Evolutionary conservation across 2,888 invertebrate genomes (phyloP).

Genomic region (Imbricaverruca yamaguchii): DNA sequence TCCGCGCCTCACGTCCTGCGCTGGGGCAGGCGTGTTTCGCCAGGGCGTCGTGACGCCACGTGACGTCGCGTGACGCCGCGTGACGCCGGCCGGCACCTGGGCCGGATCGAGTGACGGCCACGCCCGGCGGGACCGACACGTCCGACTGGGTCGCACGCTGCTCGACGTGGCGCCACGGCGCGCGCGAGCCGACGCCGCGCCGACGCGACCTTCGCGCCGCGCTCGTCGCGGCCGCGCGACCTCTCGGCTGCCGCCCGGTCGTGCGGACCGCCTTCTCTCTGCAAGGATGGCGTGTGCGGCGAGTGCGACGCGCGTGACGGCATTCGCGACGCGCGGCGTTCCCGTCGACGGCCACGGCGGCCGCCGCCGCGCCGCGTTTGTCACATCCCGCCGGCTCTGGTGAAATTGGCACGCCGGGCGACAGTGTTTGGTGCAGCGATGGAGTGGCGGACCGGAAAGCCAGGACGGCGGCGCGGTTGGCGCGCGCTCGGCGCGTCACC

Average conservation of each 20-base stretch:
- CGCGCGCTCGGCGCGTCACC: not conserved
- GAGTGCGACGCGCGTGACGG: not conserved
- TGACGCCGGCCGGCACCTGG: not conserved
- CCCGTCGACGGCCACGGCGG: too few species aligned
- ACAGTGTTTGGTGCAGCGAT: not conserved
- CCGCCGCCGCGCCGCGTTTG: too few species aligned
- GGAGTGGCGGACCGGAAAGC: not conserved
- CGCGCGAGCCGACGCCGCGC: not conserved
- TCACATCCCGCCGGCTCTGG: not conserved
- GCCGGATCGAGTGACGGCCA: not conserved
- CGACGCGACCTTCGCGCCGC: slow-evolving; percentile 2
- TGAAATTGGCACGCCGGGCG: not conserved
- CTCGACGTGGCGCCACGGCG: not conserved
- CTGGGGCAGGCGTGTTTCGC: not conserved
- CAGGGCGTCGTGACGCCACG: not conserved
- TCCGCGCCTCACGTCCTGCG: too few species aligned
- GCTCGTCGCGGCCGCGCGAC: not conserved
- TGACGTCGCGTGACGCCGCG: too few species aligned
- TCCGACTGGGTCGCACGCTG: not conserved
- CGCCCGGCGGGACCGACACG: not conserved
- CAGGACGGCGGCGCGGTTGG: not conserved
- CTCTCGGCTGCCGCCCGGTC: not conserved
- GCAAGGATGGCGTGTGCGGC: not conserved
- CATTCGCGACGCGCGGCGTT: too few species aligned
- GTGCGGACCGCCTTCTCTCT: not conserved